These are phyloP conservation scores for Hiodon alosoides DNA, from an alignment of 2,113 vertebrate species.

Conservation along the genomic window DNA sequence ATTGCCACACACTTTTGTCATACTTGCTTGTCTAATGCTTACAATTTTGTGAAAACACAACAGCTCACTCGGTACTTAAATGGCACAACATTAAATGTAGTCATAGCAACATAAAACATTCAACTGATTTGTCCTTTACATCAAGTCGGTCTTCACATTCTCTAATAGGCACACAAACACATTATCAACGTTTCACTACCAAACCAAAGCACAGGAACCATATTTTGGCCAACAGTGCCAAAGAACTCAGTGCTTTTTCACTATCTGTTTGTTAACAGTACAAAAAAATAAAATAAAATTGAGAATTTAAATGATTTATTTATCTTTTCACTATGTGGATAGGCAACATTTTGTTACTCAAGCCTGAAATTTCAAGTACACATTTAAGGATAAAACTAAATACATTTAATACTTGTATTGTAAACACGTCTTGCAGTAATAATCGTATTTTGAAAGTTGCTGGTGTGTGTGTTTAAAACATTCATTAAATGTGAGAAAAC, in stretches of 20 bases:
- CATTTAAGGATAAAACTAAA: background rate
- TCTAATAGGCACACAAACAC: background rate
- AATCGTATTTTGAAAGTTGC: background rate
- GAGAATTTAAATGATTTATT: background rate
- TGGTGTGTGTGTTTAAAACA: too few relatives aligned
- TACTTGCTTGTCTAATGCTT: too few relatives aligned
- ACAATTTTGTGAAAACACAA: background rate
- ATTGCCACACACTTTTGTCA: too few relatives aligned
- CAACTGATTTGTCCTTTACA: too few relatives aligned
- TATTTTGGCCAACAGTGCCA: background rate
- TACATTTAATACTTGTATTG: too few relatives aligned
- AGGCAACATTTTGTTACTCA: too few relatives aligned
- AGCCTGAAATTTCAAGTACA: conserved; percentile 9
- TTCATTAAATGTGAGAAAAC: too few relatives aligned
- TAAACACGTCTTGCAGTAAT: too few relatives aligned
- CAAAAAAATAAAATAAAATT: background rate
- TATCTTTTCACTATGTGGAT: too few relatives aligned
- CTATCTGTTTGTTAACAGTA: background rate
- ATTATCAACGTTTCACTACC: background rate
- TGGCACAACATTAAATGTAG: background rate
- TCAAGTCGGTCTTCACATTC: background rate
- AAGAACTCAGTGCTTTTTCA: background rate
- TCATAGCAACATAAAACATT: background rate
- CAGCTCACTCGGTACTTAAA: background rate
- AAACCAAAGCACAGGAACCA: background rate